Base-by-base conservation (phyloP, 2,797 vertebrate species). In the Antrozous pallidus region DNA sequence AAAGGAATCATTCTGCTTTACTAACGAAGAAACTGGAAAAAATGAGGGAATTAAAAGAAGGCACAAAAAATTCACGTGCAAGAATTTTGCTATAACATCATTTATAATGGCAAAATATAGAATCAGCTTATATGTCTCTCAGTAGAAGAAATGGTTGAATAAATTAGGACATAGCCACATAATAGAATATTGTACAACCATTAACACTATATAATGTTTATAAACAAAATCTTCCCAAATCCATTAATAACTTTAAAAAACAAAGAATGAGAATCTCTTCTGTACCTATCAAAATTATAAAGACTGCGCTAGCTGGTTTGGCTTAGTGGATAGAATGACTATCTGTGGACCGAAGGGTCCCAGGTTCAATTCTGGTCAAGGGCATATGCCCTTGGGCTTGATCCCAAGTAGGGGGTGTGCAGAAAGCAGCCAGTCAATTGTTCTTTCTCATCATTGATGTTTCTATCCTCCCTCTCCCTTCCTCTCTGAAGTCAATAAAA, bases 21-120 rank as follows among this genome's bases (percentile, higher is more conserved):
- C 14, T 65, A 85, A 88, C 85, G 90, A 74, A 95, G 67, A 96
- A 95, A 88, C 12, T 69, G 18, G 17, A 28, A 90, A 85, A 47
- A 80, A 77, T 89, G 26, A 89, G 49, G 9, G 54, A 75, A 75
- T 89, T 71, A 91, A 93, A 88, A 11, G 40, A 26, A 49, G 42
- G 4, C 31, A 92, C 45, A 65, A 87, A 73, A 78, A 78, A 45
- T 54, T 8, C 38, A 45, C 11, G 24, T 75, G 26, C 3, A 85
- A 81, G 26, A 71, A 80, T 73, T 49, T 38, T 81, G 88, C 2
- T 45, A 13, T 3, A 63, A 36, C 45, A 87, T 91, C 11, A 58
- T 56, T 70, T 67, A 45, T 20, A 78, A 56, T 40, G 26, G 40
- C 45, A 71, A 65, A 82, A 85, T 40, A 61, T 8, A 58, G 26